Base-by-base conservation (phyloP, 2,888 invertebrate species). In the Protodeltote pygarga region DNA sequence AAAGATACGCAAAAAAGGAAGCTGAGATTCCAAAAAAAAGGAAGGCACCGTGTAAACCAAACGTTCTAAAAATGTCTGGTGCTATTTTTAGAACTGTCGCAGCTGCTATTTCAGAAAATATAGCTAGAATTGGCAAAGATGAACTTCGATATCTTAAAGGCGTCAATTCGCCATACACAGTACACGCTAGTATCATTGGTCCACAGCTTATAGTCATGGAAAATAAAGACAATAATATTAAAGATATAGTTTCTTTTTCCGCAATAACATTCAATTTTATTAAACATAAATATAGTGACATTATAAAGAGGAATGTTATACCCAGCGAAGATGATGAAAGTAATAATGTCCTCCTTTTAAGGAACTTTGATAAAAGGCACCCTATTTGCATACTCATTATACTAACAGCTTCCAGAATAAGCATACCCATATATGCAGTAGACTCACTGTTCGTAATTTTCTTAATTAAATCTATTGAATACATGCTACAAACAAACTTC, bases 351-450 rank as follows among this genome's bases (percentile, higher is more conserved):
- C 79, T 58, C n/a, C 73, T 45, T 32, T 59, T 71, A 6, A 72
- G 55, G 38, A 51, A 64, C 34, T 69, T 72, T 9, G 72, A 69
- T 25, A 73, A 37, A 24, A 65, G 39, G 8, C 69, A 71, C 0
- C 72, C 72, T n/a, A 72, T 41, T 20, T 32, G 54, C 73, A 73
- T 72, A 25, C 71, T 69, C 2, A 64, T 55, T 33, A 81, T 70
- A 11, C 80, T 78, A 0, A 81, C 61, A 3, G 73, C 75, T 32
- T 81, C 79, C 37, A 81, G 58, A 38, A 79, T 73, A 5, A 81
- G 45, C 79, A 81, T 79, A 8, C 74, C 76, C n/a, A 53, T 66
- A n/a, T 77, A 79, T 0, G 78, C 75, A 1, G 73, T 61, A 0
- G 39, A 23, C 42, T 75, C 73, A 20, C 61, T 65, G 0, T 52